Conservation (phyloP, 2,888 invertebrate genomes). For the Drosophila barbarae region DNA sequence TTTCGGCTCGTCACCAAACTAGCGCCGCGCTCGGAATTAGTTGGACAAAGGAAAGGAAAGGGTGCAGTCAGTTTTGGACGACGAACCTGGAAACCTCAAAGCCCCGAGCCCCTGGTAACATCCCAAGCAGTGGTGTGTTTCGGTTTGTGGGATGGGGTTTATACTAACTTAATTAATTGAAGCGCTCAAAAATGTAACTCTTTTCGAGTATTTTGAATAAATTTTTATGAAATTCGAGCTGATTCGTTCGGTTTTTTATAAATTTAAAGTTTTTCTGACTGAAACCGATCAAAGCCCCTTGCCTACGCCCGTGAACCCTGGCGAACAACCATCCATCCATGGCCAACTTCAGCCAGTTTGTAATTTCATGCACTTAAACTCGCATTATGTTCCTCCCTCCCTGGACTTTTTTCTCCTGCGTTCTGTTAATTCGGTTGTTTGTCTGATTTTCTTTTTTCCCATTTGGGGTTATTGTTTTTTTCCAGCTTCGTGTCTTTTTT, state of each 20-base stretch:
- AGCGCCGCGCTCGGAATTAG: constrained; percentile 34
- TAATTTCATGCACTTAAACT: constrained; percentile 73
- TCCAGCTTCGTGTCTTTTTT: constrained; percentile 41
- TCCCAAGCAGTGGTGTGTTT: constrained; percentile 7
- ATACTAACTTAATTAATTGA: not conserved
- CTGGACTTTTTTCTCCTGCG: constrained; percentile 33
- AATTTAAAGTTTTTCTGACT: not conserved
- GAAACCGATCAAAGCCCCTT: not conserved
- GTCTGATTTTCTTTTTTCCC: constrained; percentile 59
- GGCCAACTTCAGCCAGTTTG: constrained; percentile 34
- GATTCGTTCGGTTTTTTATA: not conserved
- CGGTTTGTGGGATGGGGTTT: not conserved
- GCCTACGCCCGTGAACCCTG: constrained; percentile 9
- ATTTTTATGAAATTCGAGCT: not conserved
- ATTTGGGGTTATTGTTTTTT: constrained; percentile 36
- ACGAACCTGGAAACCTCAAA: constrained; percentile 2
- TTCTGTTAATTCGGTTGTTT: constrained; percentile 66
- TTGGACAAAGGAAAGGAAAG: constrained; percentile 37
- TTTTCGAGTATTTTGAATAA: not conserved
- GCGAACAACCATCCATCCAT: constrained; percentile 22
- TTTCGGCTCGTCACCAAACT: constrained; percentile 36
- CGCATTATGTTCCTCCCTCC: constrained; percentile 53
- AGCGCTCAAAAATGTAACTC: fast-evolving
- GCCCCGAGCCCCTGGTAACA: constrained; percentile 6
- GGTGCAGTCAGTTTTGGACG: constrained; percentile 35